These are phyloP conservation scores for Tragelaphus imberbis DNA, from an alignment of 2,113 vertebrate species.

Conservation along the genomic window DNA sequence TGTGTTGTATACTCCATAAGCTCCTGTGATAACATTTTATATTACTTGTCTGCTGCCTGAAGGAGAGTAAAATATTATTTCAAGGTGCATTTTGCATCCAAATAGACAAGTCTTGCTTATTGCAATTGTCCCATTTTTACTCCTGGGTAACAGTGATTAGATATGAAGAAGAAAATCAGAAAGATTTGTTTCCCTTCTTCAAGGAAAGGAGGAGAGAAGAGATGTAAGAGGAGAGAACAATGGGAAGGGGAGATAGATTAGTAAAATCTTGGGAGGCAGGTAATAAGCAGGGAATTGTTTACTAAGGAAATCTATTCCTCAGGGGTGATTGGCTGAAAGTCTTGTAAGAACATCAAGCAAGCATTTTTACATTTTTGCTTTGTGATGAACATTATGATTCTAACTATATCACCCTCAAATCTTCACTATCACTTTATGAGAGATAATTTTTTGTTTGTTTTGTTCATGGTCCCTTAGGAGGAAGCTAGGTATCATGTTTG, in stretches of 20 bases:
- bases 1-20: slow-evolving; percentile 31
- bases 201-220: neutral
- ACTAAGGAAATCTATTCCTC: neutral
- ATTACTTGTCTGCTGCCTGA: slow-evolving; percentile 49
- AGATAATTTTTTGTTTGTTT: neutral
- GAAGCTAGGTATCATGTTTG: neutral
- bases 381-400: neutral
- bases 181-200: neutral
- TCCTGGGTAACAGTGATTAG: slow-evolving; percentile 7
- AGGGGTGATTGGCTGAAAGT: neutral
- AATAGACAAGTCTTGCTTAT: slow-evolving; percentile 9
- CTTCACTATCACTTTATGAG: neutral
- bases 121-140: neutral
- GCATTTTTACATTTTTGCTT: neutral
- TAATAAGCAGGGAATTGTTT: neutral
- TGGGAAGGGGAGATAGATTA: neutral
- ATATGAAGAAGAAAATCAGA: slow-evolving; percentile 38
- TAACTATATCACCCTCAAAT: neutral
- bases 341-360: neutral
- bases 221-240: neutral
- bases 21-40: slow-evolving; percentile 50
- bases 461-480: neutral
- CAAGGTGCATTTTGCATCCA: slow-evolving; percentile 47
- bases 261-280: neutral
- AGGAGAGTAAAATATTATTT: slow-evolving; percentile 42